Evolutionary conservation across 1,140 invertebrate genomes (phyloP), one percentile per base, ranked within the genome.

Genomic region (Drosophila mojavensis): DNA sequence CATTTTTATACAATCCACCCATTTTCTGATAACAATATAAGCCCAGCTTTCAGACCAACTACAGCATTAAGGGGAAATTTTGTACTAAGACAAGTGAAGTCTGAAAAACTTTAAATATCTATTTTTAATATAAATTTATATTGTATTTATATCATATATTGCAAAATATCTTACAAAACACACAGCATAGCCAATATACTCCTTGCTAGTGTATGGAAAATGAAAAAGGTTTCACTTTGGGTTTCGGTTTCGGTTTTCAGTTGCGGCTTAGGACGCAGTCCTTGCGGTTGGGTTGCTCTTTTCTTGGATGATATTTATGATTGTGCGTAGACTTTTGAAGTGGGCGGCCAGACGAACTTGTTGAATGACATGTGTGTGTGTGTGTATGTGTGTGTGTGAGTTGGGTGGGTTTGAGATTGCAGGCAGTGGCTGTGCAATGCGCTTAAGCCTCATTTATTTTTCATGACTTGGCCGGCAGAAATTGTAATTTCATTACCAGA

Each of bases 391-490:
- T 51, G n/a, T 66, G 17, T 63, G 24, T 45, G 47, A 53, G 61
- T 48, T n/a, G 13, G 43, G 41, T 75, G 65, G 62, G 63, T 43
- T 67, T 71, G 58, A 71, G 73, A 79, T 79, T 77, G 75, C 63
- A 71, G 43, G 65, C 55, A 36, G 55, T 53, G 48, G 48, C 69
- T 55, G 17, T 75, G 80, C 79, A 84, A 83, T 81, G 84, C 76
- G 82, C 88, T 90, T 90, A 90, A 77, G 82, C 81, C 82, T 90
- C 88, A 90, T 90, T 90, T 90, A 90, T 90, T 86, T 90, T 90
- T 90, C 88, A 90, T 90, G 78, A 59, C 65, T 82, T 72, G 77
- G 78, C 80, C 79, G 76, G 85, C 82, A 86, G 80, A 90, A 86
- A 90, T 86, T 90, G 86, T 90, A 90, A 90, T 90, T 90, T 90